Percentiles rank a stretch among this genome's conserved stretches.
Evolutionary conservation across 2,888 invertebrate genomes (phyloP).

Genomic region (Pilophorus perplexus): DNA sequence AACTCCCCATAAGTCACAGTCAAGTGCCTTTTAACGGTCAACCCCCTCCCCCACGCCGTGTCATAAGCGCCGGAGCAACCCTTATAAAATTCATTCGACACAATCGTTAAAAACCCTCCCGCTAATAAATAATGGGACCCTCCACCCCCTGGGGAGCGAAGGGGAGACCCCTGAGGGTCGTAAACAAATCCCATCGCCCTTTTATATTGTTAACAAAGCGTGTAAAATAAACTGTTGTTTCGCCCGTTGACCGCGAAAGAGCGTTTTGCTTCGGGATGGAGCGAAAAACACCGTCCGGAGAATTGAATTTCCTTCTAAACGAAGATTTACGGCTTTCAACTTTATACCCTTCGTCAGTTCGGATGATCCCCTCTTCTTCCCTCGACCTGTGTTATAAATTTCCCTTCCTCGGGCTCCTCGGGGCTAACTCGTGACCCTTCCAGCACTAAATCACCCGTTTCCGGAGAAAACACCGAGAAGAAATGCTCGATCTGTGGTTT

Average conservation of each 20-base stretch:
- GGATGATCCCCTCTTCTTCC: slow-evolving; percentile 2
- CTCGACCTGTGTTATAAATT: not conserved
- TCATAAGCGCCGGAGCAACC: not conserved
- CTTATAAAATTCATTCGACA: slow-evolving; percentile 20
- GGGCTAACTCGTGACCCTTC: too few relatives aligned
- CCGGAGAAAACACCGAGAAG: too few relatives aligned
- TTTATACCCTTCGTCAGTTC: not conserved
- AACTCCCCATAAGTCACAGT: not conserved
- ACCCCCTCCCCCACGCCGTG: not conserved
- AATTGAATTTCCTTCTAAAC: slow-evolving; percentile 14
- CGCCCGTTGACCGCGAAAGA: not conserved
- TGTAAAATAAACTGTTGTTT: slow-evolving; percentile 11
- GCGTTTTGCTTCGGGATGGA: slow-evolving; percentile 7
- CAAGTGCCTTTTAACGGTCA: slow-evolving; percentile 20
- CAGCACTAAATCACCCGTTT: too few relatives aligned
- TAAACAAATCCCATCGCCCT: slow-evolving; percentile 13
- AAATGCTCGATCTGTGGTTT: too few relatives aligned
- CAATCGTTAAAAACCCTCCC: slow-evolving; percentile 11
- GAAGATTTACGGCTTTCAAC: slow-evolving; percentile 17
- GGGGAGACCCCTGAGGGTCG: too few relatives aligned
- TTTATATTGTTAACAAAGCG: slow-evolving; percentile 16
- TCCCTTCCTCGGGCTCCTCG: not conserved
- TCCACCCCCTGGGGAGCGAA: too few relatives aligned
- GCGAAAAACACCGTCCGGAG: not conserved
- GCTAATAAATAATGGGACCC: slow-evolving; percentile 10